phyloP scores from a whole-genome alignment of 2,113 vertebrate genomes.

The Onychostruthus taczanowskii region DNA sequence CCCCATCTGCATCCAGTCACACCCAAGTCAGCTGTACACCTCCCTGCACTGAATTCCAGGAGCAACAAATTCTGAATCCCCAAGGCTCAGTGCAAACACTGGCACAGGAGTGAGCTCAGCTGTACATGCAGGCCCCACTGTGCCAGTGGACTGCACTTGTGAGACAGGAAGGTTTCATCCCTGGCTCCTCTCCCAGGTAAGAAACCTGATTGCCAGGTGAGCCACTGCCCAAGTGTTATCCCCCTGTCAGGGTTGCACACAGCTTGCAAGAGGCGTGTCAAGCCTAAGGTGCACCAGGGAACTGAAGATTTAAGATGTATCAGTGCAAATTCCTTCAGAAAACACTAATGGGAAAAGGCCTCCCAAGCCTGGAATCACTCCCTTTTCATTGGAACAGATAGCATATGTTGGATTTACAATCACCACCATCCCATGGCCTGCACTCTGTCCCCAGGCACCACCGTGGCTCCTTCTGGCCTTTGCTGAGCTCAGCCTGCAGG shows the following conservation, averaged over 20 bases:
- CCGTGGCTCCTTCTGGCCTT: not conserved
- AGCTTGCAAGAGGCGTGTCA: not conserved
- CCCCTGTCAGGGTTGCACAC: not conserved
- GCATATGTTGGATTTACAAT: not conserved
- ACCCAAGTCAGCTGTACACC: not conserved
- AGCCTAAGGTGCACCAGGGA: not conserved
- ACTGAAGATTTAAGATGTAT: not conserved
- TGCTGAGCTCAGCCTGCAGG: not conserved
- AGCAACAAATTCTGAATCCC: not conserved
- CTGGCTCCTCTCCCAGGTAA: not conserved
- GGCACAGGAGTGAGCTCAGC: not conserved
- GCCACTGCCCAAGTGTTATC: not conserved
- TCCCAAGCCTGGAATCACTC: not conserved
- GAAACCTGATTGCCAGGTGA: not conserved
- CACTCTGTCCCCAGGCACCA: not conserved
- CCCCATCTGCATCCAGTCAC: not conserved
- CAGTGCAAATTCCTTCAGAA: not conserved
- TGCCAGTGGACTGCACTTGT: not conserved
- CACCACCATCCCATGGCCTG: not conserved
- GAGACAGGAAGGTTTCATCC: not conserved
- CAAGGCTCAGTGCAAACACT: not conserved
- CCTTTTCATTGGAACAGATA: not conserved
- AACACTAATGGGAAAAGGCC: not conserved
- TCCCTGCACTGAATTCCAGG: not conserved
- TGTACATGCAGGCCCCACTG: accelerated